These are phyloP conservation scores for Sphenodon punctatus DNA, from an alignment of 2,797 vertebrate genomes.

Conservation along the genomic window DNA sequence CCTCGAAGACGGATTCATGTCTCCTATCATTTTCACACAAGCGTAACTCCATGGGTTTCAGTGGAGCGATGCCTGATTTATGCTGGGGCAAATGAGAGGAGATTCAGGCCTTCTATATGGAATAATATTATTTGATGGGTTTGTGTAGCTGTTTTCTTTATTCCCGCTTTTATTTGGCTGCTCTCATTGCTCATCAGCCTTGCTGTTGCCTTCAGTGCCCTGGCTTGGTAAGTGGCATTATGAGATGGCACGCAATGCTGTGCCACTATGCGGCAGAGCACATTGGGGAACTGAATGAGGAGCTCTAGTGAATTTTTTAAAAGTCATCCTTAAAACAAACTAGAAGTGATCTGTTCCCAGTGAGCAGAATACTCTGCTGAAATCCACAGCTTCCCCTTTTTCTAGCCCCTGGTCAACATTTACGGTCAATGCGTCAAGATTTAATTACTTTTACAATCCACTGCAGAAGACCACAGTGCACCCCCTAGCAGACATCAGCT, in stretches of 20 bases:
- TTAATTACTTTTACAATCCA: conserved; percentile 21
- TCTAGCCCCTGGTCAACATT: neutral
- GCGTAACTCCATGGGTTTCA: neutral
- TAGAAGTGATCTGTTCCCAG: neutral
- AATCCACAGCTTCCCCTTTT: conserved; percentile 32
- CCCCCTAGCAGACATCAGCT: neutral
- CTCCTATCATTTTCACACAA: neutral
- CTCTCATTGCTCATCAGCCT: neutral
- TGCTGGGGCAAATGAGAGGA: conserved; percentile 22
- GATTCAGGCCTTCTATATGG: conserved; percentile 32
- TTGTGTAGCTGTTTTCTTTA: neutral
- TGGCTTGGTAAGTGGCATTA: neutral
- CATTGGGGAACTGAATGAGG: neutral
- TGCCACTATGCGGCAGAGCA: neutral
- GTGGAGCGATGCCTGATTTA: neutral
- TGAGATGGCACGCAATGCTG: neutral
- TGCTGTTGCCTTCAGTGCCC: neutral
- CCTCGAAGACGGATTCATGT: conserved; percentile 3
- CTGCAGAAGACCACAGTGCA: neutral
- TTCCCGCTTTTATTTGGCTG: neutral
- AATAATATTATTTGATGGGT: neutral
- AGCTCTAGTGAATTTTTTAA: neutral
- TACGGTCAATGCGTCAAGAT: conserved; percentile 4
- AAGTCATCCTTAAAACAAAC: conserved; percentile 3
- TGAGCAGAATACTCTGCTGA: accelerated